These are phyloP conservation scores for Paraplagusia blochii DNA, from an alignment of 2,113 vertebrate genomes.

Conservation along the genomic window DNA sequence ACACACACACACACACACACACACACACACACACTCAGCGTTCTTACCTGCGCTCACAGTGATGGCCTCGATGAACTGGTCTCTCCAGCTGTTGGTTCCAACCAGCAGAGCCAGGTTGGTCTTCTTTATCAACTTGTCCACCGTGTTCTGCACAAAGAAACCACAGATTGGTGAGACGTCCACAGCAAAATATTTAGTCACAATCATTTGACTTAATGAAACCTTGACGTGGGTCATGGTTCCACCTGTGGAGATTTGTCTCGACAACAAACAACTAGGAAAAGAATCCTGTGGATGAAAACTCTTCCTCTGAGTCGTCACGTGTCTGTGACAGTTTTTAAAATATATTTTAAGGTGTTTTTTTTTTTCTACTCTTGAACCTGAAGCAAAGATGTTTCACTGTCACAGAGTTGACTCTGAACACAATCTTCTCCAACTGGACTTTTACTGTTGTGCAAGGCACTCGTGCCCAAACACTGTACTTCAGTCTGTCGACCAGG, in stretches of 20 bases:
- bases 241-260: no score
- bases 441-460: slow-evolving; percentile 25
- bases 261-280: no score
- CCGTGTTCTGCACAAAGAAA: slow-evolving; percentile 83
- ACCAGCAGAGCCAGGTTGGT: slow-evolving; percentile 98
- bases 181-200: no score
- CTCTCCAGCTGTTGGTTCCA: slow-evolving; percentile 98
- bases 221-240: no score
- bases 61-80: slow-evolving; percentile 98
- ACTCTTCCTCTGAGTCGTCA: neutral
- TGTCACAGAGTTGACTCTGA: no score
- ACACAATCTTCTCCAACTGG: neutral
- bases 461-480: neutral
- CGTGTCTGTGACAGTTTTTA: no score
- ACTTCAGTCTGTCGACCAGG: neutral
- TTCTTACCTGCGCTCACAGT: slow-evolving; percentile 96
- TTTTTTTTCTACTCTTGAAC: no score
- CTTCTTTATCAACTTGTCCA: slow-evolving; percentile 99
- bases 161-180: no score
- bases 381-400: no score
- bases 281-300: no score
- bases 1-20: slow-evolving; percentile 9
- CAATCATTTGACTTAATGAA: no score
- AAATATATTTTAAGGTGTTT: no score
- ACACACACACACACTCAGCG: neutral